Conservation (phyloP, 2,797 vertebrate species). For the Synanceia verrucosa region DNA sequence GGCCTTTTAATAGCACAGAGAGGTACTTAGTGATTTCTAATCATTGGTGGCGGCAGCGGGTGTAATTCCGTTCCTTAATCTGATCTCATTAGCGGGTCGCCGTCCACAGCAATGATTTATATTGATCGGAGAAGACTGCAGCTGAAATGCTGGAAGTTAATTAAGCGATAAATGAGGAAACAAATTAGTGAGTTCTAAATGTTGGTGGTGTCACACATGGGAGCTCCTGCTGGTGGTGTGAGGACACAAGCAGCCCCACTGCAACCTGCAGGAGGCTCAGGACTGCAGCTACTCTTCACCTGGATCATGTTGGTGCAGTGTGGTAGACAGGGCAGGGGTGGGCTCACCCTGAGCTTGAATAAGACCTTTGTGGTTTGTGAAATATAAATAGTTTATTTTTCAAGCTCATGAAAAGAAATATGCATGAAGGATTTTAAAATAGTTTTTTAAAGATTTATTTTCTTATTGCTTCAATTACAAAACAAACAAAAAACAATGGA, state of each 20-base stretch:
- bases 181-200: constrained; percentile 54
- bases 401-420: no score
- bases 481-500: not conserved
- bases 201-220: constrained; percentile 16
- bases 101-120: constrained; percentile 60
- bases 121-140: constrained; percentile 54
- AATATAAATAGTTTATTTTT: no score
- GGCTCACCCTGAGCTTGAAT: no score
- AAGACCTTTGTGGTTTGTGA: no score
- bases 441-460: not conserved
- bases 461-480: not conserved
- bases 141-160: constrained; percentile 61
- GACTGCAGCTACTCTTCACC: not conserved
- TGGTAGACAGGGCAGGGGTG: no score
- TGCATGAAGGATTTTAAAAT: no score
- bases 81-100: constrained; percentile 66
- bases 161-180: constrained; percentile 72
- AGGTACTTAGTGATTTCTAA: constrained; percentile 69
- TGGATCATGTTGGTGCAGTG: no score
- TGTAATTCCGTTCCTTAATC: constrained; percentile 71
- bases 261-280: not conserved
- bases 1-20: constrained; percentile 73
- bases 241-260: constrained; percentile 5
- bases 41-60: constrained; percentile 61
- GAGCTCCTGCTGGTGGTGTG: not conserved